Percentiles rank a stretch among this genome's conserved stretches.
phyloP scores from a whole-genome alignment of 2,888 invertebrate species.

The Pristionchus japonicus region DNA sequence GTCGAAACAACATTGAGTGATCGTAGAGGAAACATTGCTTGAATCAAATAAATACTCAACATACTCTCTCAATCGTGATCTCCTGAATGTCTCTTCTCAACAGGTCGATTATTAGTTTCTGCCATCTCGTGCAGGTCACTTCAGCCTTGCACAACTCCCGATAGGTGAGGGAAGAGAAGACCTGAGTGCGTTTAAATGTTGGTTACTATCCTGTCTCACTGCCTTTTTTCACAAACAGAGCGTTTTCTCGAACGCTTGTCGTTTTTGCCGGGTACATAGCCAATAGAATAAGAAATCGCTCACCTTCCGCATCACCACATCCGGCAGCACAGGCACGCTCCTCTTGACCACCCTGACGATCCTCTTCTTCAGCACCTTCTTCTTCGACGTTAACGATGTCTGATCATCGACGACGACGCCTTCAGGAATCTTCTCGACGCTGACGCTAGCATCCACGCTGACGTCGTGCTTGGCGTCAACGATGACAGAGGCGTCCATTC shows the following conservation, averaged over 20 bases:
- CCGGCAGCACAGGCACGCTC: background rate
- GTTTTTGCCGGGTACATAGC: too few species aligned
- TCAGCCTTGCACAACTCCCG: background rate
- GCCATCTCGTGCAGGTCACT: constrained; percentile 20
- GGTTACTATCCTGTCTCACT: too few species aligned
- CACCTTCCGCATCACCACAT: constrained; percentile 36
- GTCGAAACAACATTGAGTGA: too few species aligned
- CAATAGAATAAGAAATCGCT: too few species aligned
- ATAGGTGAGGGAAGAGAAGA: constrained; percentile 28
- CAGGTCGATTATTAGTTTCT: background rate
- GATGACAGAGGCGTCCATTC: background rate
- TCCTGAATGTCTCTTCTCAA: constrained; percentile 39
- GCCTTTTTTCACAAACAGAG: background rate
- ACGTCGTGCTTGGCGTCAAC: background rate
- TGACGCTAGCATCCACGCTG: background rate
- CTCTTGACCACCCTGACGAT: background rate
- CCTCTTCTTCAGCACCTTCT: constrained; percentile 12
- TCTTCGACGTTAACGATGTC: constrained; percentile 1
- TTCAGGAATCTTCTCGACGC: background rate
- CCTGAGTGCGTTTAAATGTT: background rate
- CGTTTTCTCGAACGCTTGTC: too few species aligned
- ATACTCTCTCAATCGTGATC: constrained; percentile 35
- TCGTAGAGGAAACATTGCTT: too few species aligned
- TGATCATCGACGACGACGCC: background rate
- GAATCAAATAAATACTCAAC: too few species aligned